These are phyloP conservation scores for Mechanitis messenoides DNA, from an alignment of 2,888 invertebrate genomes.

Conservation along the genomic window DNA sequence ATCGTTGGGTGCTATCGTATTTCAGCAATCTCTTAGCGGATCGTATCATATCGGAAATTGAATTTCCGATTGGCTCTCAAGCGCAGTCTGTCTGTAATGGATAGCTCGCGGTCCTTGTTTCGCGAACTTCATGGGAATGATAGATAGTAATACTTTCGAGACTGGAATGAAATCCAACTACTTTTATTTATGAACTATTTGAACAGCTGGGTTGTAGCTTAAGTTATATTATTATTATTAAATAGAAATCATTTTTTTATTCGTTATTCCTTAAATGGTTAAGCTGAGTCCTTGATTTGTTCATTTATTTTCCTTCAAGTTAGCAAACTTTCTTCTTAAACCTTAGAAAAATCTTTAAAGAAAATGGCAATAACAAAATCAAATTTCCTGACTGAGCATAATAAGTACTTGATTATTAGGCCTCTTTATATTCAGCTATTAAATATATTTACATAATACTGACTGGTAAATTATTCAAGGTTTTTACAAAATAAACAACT, in stretches of 20 bases:
- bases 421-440: slow-evolving; percentile 15
- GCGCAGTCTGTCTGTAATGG: slow-evolving; percentile 48
- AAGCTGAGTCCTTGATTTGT: too few species aligned
- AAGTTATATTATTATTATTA: neutral
- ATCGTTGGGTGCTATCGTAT: slow-evolving; percentile 45
- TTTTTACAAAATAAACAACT: neutral
- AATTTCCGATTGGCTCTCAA: slow-evolving; percentile 67
- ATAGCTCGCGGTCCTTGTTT: slow-evolving; percentile 49
- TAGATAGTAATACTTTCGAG: slow-evolving; percentile 46
- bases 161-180: slow-evolving; percentile 43
- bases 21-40: slow-evolving; percentile 66
- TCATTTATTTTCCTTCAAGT: too few species aligned
- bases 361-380: slow-evolving; percentile 14
- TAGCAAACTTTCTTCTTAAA: too few species aligned
- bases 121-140: slow-evolving; percentile 47
- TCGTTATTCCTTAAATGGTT: neutral
- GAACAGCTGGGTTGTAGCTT: neutral
- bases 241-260: neutral
- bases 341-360: neutral
- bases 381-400: slow-evolving; percentile 15
- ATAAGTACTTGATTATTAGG: slow-evolving; percentile 15
- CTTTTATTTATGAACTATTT: slow-evolving; percentile 35
- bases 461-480: slow-evolving; percentile 5
- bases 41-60: slow-evolving; percentile 65
- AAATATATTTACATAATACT: slow-evolving; percentile 17